Base-by-base conservation (phyloP, 92 coral and sea anemone species). In the Phenganax subtilis region DNA sequence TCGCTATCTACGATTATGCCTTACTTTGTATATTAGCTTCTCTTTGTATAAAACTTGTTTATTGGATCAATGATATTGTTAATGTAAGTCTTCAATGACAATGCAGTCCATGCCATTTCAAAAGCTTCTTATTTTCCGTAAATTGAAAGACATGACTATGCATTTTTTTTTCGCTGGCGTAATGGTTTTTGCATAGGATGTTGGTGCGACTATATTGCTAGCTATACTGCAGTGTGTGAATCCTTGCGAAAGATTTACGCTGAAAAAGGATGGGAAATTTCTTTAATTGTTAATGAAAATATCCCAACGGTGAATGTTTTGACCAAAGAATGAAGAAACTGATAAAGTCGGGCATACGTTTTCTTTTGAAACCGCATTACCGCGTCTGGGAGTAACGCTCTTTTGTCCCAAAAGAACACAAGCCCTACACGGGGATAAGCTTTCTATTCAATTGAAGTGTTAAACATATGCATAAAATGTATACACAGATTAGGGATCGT, bases 331-430 rank as follows among this genome's bases (percentile, higher is more conserved):
- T 37, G 20, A 68, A 68, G 6, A 63, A 79, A 55, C 74, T 79
- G 83, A 79, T 79, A 79, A 79, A 12, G 55, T 28, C 51, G 83
- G 83, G 54, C 65, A 10, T 75, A 55, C 65, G 7, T 25, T 75
- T 37, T 57, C 59, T 61, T 62, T 4, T 27, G 59, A 47, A 76
- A 77, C 82, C 82, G 58, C 83, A 63, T 11, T 31, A 65, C 83
- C 74, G 57, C 83, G 83, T 68, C 73, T 68, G 53, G n/a, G 73
- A 68, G 73, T 30, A 68, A 68, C 73, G 73, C 12, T 29, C 73
- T 37, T 68, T 68, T 68, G 73, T 68, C 73, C 54, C 73, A 28
- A 7, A 7, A 37, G 73, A 68, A 68, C 73, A 68, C n/a, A 68
- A 20, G 47, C 47, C 47, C 5, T 37, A 37, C 47, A 37, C 47